Conservation (phyloP, 2,113 vertebrate species). For the Centropristis striata region DNA sequence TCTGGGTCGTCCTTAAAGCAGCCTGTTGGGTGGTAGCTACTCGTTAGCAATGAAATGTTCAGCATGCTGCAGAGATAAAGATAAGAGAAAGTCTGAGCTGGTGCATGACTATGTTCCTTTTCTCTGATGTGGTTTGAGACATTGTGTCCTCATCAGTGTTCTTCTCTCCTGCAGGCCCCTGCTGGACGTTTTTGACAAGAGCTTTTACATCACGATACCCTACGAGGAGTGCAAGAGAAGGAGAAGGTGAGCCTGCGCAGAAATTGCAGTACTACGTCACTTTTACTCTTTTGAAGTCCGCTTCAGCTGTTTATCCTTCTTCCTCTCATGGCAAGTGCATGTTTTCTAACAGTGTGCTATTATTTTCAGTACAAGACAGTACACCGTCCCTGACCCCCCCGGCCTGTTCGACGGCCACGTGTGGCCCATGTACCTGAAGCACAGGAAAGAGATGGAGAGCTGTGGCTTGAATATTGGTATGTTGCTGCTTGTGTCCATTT, state of each 20-base stretch:
- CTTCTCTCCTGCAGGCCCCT: slow-evolving; percentile 75
- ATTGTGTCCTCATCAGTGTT: background rate
- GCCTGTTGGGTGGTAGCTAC: background rate
- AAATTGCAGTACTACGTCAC: background rate
- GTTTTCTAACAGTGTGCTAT: background rate
- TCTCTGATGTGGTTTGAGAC: background rate
- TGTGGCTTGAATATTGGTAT: slow-evolving; percentile 80
- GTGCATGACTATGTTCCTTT: slow-evolving; percentile 1
- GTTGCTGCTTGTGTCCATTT: background rate
- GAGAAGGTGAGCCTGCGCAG: slow-evolving; percentile 77
- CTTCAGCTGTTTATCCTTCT: background rate
- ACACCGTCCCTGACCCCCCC: slow-evolving; percentile 88
- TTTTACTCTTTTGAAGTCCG: background rate
- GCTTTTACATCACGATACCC: slow-evolving; percentile 85
- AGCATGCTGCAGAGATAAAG: slow-evolving; percentile 20
- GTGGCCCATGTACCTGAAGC: slow-evolving; percentile 90
- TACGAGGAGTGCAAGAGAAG: slow-evolving; percentile 88
- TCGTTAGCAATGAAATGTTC: background rate
- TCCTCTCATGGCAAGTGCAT: background rate
- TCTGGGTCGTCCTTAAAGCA: background rate
- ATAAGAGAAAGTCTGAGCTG: slow-evolving; percentile 8
- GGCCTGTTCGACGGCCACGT: slow-evolving; percentile 89
- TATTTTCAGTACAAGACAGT: slow-evolving; percentile 82
- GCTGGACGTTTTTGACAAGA: slow-evolving; percentile 82
- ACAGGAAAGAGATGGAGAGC: slow-evolving; percentile 84